phyloP scores from a whole-genome alignment of 1,140 invertebrate genomes.

The Akabosia matsudoensis region DNA sequence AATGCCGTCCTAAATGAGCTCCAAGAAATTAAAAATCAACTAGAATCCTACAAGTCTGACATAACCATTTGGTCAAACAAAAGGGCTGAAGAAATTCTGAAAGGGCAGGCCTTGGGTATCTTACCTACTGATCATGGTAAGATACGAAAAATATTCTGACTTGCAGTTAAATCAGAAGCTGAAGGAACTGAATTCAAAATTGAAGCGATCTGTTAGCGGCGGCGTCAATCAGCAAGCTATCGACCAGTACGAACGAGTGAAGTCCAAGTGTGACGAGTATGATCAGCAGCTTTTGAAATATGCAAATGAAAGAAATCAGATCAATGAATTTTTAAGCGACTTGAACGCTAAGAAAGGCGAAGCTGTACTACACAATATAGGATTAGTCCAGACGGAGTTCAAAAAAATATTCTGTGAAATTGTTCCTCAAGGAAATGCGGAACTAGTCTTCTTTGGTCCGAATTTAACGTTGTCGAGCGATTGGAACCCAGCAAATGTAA shows the following conservation, averaged over 20 bases:
- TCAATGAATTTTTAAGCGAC: not conserved
- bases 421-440: constrained; percentile 25
- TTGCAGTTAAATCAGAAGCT: not conserved
- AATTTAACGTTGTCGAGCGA: too few species aligned
- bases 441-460: constrained; percentile 7
- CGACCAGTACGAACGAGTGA: not conserved
- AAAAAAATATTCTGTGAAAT: constrained; percentile 15
- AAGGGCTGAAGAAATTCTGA: too few species aligned
- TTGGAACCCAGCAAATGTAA: too few species aligned
- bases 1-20: too few species aligned
- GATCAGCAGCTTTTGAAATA: not conserved
- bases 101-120: not conserved
- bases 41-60: too few species aligned
- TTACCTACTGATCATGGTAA: not conserved
- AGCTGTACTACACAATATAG: constrained; percentile 15
- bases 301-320: not conserved
- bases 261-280: not conserved
- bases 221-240: constrained; percentile 17
- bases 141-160: not conserved
- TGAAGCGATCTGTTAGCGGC: not conserved
- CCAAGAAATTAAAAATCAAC: too few species aligned
- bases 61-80: too few species aligned
- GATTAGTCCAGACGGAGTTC: constrained; percentile 13
- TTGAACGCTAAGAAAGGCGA: constrained; percentile 25
- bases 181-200: constrained; percentile 2